Conservation (phyloP, 2,888 invertebrate genomes). For the Stenurella melanura region DNA sequence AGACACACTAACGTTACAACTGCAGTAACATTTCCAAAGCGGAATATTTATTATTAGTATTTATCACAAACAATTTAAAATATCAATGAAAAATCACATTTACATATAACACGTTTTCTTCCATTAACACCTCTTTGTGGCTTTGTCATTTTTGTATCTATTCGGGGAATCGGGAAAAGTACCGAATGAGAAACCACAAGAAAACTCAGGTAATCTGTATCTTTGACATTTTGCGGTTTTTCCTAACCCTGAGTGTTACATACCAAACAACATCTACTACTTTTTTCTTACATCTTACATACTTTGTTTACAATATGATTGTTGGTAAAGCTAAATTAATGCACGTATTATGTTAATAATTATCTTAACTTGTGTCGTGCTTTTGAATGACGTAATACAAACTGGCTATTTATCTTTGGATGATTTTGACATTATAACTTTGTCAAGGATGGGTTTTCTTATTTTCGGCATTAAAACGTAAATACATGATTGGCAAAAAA, state of each 20-base stretch:
- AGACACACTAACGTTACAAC: too few species aligned
- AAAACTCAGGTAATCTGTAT: background rate
- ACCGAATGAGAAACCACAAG: too few species aligned
- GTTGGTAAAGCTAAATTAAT: background rate
- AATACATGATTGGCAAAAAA: too few species aligned
- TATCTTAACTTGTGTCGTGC: background rate
- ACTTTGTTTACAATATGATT: background rate
- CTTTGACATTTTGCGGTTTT: background rate
- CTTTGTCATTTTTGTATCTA: background rate
- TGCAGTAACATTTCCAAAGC: background rate
- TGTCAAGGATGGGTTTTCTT: too few species aligned
- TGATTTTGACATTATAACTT: too few species aligned
- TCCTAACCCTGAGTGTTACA: background rate
- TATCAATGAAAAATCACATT: background rate
- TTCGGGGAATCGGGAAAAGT: too few species aligned
- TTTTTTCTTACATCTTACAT: background rate
- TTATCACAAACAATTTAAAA: background rate
- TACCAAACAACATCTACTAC: background rate
- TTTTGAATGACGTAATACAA: too few species aligned
- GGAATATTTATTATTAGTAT: background rate
- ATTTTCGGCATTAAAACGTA: too few species aligned
- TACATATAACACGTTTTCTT: background rate
- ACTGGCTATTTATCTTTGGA: too few species aligned
- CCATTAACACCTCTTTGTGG: background rate
- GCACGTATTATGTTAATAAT: background rate